Evolutionary conservation across 2,888 invertebrate species (phyloP), one percentile per base, ranked within the genome.

Genomic region (Chalcosyrphus nemorum): DNA sequence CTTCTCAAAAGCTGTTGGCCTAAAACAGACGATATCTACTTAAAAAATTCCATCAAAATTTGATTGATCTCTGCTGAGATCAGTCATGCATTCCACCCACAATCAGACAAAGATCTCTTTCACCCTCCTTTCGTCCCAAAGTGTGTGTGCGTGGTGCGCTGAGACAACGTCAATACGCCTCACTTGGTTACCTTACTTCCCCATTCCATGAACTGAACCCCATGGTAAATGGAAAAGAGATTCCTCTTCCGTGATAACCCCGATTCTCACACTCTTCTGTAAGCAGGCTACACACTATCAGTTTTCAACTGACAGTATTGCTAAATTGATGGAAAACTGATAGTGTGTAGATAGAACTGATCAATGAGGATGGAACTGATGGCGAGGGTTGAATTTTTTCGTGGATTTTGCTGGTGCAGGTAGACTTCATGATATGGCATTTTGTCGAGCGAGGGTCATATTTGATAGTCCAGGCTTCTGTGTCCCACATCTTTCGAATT

Each of bases 21-120:
- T n/a, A n/a, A n/a, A n/a, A n/a, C n/a, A 38, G 15, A 43, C 15
- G 9, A 21, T 27, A 61, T 45, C 17, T 43, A 29, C 61, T 61
- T 24, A 68, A 43, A 24, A 27, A 70, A 61, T 63, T 65, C 47
- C 56, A 56, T 74, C 35, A 52, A 59, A 65, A 27, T 47, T 47
- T 66, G 65, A 75, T 75, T 75, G 75, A 75, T 75, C 75, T 75
- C 29, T 38, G 9, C 19, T 47, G 47, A 57, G 75, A 66, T 66
- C 75, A 65, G 56, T 27, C 65, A 45, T 56, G 43, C 74, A 75
- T 65, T 75, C 29, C 63, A 56, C 65, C 54, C 54, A 35, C 56
- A 47, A 52, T 54, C 63, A n/a, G 24, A 38, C 35, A 50, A 47
- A 56, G 19, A 70, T 57, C 75, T 65, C 5, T 29, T 13, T 4